Evolutionary conservation across 2,797 vertebrate species (phyloP).

Genomic region (Heliangelus exortis): DNA sequence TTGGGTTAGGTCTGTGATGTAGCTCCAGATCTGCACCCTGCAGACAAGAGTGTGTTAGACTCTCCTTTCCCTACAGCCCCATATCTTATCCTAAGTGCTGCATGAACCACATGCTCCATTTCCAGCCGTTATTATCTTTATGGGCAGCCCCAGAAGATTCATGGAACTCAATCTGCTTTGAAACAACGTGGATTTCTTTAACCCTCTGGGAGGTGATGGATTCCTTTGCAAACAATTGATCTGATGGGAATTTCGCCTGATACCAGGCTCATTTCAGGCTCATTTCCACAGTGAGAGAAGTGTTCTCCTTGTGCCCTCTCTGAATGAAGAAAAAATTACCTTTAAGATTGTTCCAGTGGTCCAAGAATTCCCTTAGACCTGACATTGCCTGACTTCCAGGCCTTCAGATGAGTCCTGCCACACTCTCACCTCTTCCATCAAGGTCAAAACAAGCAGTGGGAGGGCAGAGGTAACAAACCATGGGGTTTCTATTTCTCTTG

Average conservation of each 20-base stretch:
- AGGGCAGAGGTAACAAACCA: not conserved
- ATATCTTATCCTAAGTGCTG: not conserved
- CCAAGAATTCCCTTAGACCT: rapidly evolving
- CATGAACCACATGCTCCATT: not conserved
- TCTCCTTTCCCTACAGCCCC: not conserved
- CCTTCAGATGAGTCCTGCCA: not conserved
- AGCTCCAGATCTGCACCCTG: not conserved
- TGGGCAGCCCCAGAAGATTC: not conserved
- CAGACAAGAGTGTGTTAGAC: not conserved
- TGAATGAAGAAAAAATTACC: not conserved
- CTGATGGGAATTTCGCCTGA: not conserved
- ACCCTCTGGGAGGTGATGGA: not conserved
- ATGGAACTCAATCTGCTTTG: not conserved
- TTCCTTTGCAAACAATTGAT: not conserved
- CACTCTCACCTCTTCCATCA: not conserved
- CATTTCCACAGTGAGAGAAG: not conserved
- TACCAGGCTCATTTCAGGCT: not conserved
- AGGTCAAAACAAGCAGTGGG: rapidly evolving
- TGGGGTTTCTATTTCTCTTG: not conserved
- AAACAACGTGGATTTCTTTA: not conserved
- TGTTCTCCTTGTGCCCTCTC: not conserved
- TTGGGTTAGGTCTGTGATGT: not conserved
- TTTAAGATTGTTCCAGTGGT: not conserved
- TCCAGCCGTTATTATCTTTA: not conserved
- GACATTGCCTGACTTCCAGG: not conserved